Evolutionary conservation across 23 tunicate genomes (phyloP).

Genomic region (Oikopleura vanhoeffeni): DNA sequence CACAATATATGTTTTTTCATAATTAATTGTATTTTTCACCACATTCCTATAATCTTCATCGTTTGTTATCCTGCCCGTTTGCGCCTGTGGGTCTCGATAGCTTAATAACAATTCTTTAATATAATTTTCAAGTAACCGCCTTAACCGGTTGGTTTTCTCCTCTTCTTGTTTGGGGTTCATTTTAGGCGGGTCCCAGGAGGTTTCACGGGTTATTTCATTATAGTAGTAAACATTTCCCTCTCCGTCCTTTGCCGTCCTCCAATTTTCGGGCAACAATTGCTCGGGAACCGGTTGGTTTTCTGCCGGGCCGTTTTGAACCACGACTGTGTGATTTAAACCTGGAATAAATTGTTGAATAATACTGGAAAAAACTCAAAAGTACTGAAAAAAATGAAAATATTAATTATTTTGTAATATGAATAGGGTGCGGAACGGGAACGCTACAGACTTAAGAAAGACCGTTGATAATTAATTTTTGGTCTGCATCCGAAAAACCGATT

Average conservation of each 20-base stretch:
- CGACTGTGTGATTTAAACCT: too few relatives aligned
- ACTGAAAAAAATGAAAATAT: too few relatives aligned
- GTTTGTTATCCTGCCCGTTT: neutral
- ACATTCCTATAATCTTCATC: neutral
- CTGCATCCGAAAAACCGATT: too few relatives aligned
- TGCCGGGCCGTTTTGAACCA: too few relatives aligned
- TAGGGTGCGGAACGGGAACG: too few relatives aligned
- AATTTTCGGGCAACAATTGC: neutral
- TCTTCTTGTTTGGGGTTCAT: neutral
- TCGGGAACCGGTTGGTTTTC: neutral
- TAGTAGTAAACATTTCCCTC: neutral
- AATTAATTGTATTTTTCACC: too few relatives aligned
- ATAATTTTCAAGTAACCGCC: neutral
- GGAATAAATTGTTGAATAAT: too few relatives aligned
- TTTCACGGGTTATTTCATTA: neutral
- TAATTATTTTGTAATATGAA: too few relatives aligned
- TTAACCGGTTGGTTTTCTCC: neutral
- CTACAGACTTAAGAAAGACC: too few relatives aligned
- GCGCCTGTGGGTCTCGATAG: neutral
- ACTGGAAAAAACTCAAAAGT: too few relatives aligned
- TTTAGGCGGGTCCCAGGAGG: constrained; percentile 9
- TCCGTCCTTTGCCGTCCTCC: neutral
- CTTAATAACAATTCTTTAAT: neutral
- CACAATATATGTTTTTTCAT: too few relatives aligned
- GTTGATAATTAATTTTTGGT: too few relatives aligned